Evolutionary conservation across 2,113 vertebrate species (phyloP), one percentile per base, ranked within the genome.

Genomic region (Circaetus gallicus): DNA sequence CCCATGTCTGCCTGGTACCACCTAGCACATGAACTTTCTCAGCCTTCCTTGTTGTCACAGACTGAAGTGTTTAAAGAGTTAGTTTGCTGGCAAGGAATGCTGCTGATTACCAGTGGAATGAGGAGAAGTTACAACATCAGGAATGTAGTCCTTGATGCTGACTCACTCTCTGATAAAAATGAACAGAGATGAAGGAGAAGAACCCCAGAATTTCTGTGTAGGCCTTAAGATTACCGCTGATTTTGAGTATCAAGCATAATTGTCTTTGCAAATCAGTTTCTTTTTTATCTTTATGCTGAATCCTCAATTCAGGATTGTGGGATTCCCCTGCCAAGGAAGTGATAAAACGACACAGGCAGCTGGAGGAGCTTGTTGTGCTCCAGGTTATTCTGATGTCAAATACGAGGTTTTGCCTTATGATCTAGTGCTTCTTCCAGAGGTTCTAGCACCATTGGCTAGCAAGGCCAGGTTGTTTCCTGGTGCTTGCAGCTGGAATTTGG

Each of bases 1-100:
- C 90, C 96, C 96, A 9, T 6, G 73, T 55, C 97, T 92, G 93
- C 98, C 98, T 98, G 98, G 98, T 97, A 98, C 98, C 87, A 93
- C 90, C 79, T 82, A n/a, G 90, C 91, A 96, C 96, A 63, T 91
- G 96, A 96, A 90, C 86, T 78, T 94, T 92, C 94, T 94, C 91
- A 94, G 93, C 85, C 73, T 94, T 67, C 55, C 89, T 89, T n/a
- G 3, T 77, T 65, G 66, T 73, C 87, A 67, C 58, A 77, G 50
- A 21, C 56, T 42, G 72, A 92, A 93, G 87, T 91, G 82, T 94
- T 94, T 67, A 50, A 91, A 55, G 86, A 85, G 91, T 81, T 80
- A 58, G 67, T 87, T 92, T 95, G 73, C 91, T 95, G 73, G 28
- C 67, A 31, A 97, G 89, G 96, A 97, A 98, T 97, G 94, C 96